Percentiles rank a stretch among this genome's conserved stretches.
Evolutionary conservation across 2,113 vertebrate species (phyloP).

Genomic region (Gallinago jamesoni): DNA sequence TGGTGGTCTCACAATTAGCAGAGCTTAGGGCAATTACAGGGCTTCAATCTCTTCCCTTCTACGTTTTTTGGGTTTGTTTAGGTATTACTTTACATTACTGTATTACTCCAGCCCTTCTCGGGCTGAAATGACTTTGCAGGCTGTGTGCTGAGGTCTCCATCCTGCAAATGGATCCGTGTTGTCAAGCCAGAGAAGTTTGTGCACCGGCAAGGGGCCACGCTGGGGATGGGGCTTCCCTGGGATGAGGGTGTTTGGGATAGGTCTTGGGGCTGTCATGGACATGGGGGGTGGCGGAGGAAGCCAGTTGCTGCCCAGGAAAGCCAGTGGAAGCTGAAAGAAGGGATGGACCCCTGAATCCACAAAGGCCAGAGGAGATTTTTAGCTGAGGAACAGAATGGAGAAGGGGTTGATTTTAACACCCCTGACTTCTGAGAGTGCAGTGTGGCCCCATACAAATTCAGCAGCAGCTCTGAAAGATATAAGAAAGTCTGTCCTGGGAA

Average conservation of each 20-base stretch:
- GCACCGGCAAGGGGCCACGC: not conserved
- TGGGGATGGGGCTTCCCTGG: not conserved
- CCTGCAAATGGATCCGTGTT: not conserved
- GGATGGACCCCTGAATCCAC: not conserved
- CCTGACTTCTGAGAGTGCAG: not conserved
- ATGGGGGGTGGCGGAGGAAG: not conserved
- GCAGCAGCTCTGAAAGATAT: not conserved
- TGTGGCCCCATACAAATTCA: not conserved
- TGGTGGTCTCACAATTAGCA: slow-evolving; percentile 20
- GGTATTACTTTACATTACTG: not conserved
- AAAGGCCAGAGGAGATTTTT: not conserved
- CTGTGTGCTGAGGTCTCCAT: not conserved
- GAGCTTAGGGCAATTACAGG: slow-evolving; percentile 1
- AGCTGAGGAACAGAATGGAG: not conserved
- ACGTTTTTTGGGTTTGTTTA: slow-evolving; percentile 9
- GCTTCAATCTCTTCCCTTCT: not conserved
- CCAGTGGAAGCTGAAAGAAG: not conserved
- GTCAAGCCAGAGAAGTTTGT: not conserved
- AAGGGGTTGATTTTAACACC: not conserved
- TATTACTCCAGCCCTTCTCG: not conserved
- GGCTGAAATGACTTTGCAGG: not conserved
- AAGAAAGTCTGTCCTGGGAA: not conserved
- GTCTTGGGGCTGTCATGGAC: not conserved
- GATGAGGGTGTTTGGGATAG: not conserved
- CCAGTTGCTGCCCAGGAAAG: not conserved